Percentiles rank a stretch among this genome's conserved stretches.
These are phyloP conservation scores for Corythaixoides concolor DNA, from an alignment of 2,113 vertebrate species.

Conservation along the genomic window DNA sequence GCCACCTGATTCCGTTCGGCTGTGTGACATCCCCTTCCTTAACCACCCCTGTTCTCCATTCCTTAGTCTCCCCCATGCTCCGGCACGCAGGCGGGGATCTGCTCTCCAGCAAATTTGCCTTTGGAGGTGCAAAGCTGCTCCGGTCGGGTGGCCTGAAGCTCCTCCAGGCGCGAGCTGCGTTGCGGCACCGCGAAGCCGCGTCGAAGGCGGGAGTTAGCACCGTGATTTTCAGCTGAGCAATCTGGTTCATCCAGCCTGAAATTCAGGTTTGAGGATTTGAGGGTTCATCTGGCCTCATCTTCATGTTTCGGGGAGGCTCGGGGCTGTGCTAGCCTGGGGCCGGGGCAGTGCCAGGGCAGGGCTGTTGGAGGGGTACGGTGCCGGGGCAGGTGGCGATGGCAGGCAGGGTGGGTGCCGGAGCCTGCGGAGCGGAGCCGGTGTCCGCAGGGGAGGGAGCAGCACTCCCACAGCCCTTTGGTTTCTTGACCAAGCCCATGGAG, in stretches of 20 bases:
- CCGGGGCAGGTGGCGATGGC: rapidly evolving
- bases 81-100: rapidly evolving
- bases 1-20: neutral
- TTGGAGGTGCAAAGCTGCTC: neutral
- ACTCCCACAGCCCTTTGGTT: neutral
- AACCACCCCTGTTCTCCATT: neutral
- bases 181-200: neutral
- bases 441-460: neutral
- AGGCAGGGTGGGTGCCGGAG: neutral
- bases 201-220: neutral
- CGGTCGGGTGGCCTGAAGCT: neutral
- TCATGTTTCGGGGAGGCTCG: neutral
- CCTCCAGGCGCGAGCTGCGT: neutral
- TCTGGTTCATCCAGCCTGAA: neutral
- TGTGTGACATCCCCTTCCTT: neutral
- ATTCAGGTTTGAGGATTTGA: neutral
- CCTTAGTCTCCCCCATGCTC: neutral
- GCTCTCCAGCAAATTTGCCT: neutral
- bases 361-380: neutral
- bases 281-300: neutral
- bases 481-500: neutral
- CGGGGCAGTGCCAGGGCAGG: neutral
- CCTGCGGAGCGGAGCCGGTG: neutral
- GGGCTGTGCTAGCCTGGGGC: rapidly evolving
- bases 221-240: neutral